These are phyloP conservation scores for Corythornis cristatus DNA, from an alignment of 2,113 vertebrate species.

Conservation along the genomic window DNA sequence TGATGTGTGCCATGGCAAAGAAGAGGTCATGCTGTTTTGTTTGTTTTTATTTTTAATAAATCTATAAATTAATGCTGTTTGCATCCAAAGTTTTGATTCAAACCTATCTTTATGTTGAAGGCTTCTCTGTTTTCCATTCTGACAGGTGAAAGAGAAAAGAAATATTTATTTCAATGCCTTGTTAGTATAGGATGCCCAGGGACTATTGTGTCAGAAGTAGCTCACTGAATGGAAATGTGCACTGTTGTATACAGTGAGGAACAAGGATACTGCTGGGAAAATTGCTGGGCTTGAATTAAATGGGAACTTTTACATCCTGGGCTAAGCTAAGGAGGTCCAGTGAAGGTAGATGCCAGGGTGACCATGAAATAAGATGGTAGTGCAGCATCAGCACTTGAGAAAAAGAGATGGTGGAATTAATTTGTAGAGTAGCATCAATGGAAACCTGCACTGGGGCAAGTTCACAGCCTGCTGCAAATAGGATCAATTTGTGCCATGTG, in stretches of 20 bases:
- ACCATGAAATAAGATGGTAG: not conserved
- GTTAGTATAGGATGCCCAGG: not conserved
- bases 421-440: not conserved
- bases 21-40: not conserved
- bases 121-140: not conserved
- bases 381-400: not conserved
- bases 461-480: conserved; percentile 20
- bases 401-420: not conserved
- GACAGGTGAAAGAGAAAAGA: not conserved
- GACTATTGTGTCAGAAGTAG: not conserved
- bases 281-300: not conserved
- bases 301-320: not conserved
- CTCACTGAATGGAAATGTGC: not conserved
- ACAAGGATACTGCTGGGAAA: not conserved
- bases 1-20: not conserved
- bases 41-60: not conserved
- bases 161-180: not conserved
- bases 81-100: not conserved
- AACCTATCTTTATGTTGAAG: not conserved
- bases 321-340: not conserved
- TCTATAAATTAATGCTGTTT: not conserved
- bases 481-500: not conserved
- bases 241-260: not conserved
- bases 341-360: not conserved
- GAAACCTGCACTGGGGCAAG: not conserved